Conservation (phyloP, 1,140 invertebrate genomes). For the Euglossa dilemma region DNA sequence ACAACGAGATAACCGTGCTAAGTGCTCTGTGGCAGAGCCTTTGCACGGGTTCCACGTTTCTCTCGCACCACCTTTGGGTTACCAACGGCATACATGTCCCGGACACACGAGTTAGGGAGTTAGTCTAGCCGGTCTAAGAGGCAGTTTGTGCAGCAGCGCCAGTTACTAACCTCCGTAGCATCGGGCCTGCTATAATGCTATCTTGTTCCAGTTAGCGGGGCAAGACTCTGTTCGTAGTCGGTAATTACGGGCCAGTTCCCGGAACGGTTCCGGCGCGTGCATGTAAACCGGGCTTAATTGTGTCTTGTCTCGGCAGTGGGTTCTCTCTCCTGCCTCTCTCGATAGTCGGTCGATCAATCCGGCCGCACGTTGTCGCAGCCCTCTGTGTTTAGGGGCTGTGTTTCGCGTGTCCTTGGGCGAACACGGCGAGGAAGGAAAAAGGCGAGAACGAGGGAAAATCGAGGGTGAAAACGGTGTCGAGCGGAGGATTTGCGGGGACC, state of each 20-base stretch:
- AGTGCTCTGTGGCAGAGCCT: neutral
- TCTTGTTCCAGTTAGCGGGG: slow-evolving; percentile 43
- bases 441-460: slow-evolving; percentile 41
- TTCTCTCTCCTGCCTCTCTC: neutral
- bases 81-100: neutral
- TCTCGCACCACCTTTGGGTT: neutral
- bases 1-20: neutral
- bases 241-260: slow-evolving; percentile 47
- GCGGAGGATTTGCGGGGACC: slow-evolving; percentile 54
- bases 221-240: slow-evolving; percentile 29
- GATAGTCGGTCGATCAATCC: slow-evolving; percentile 29
- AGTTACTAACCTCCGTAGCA: slow-evolving; percentile 6
- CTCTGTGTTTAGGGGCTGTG: neutral
- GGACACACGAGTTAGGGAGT: slow-evolving; percentile 23
- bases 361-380: neutral
- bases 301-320: slow-evolving; percentile 14
- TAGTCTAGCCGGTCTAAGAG: slow-evolving; percentile 28
- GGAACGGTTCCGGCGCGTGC: slow-evolving; percentile 41
- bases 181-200: slow-evolving; percentile 13
- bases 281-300: slow-evolving; percentile 51
- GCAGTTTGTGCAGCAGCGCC: slow-evolving; percentile 11
- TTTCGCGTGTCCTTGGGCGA: neutral
- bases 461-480: slow-evolving; percentile 27
- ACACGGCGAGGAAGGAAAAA: neutral
- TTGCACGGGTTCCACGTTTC: neutral